phyloP scores from a whole-genome alignment of 2,888 invertebrate genomes.

The Conistra vaccinii region DNA sequence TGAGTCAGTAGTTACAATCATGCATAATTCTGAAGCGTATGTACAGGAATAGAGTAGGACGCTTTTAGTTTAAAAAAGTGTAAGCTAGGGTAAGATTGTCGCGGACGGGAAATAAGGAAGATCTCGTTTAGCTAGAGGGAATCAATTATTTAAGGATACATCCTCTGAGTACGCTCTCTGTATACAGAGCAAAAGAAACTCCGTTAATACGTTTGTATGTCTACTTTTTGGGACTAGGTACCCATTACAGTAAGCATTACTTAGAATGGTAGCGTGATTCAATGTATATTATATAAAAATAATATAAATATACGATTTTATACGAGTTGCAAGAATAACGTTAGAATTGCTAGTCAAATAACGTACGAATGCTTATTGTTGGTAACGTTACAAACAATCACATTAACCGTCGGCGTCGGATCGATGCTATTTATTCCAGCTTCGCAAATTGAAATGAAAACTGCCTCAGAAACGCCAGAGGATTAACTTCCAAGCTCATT shows the following conservation, averaged over 20 bases:
- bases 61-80: conserved; percentile 47
- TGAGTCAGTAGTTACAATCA: conserved; percentile 57
- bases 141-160: conserved; percentile 69
- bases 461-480: conserved; percentile 53
- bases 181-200: conserved; percentile 43
- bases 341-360: conserved; percentile 4
- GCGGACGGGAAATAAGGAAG: conserved; percentile 57
- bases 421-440: conserved; percentile 45
- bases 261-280: background rate
- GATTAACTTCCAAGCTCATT: conserved; percentile 67
- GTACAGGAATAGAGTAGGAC: conserved; percentile 39
- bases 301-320: conserved; percentile 8
- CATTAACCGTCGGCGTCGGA: conserved; percentile 14
- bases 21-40: conserved; percentile 55
- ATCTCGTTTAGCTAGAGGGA: conserved; percentile 57
- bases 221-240: conserved; percentile 26
- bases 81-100: conserved; percentile 52
- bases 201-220: conserved; percentile 29
- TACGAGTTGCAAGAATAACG: background rate
- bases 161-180: conserved; percentile 46
- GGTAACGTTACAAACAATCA: conserved; percentile 35
- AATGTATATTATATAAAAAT: background rate
- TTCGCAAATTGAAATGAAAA: conserved; percentile 68
- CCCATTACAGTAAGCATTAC: conserved; percentile 2
- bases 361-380: conserved; percentile 1